Percentiles rank a stretch among this genome's conserved stretches.
Conservation (phyloP, 2,888 invertebrate species). For the Drosophila nr. perissopoda region DNA sequence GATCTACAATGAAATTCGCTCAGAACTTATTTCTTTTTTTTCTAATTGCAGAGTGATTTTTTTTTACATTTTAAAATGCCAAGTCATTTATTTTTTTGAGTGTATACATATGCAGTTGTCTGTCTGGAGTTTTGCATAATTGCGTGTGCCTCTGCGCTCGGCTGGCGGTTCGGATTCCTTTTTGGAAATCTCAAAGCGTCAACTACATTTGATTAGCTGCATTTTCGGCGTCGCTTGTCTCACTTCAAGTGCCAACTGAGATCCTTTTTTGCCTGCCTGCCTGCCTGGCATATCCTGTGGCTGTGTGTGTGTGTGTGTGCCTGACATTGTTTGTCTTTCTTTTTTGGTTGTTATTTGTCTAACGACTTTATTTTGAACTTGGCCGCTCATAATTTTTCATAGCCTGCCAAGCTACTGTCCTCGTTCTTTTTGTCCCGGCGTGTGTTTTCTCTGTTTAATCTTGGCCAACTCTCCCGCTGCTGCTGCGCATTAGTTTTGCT, state of each 20-base stretch:
- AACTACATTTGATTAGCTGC: conserved; percentile 72
- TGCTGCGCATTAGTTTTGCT: conserved; percentile 62
- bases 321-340: conserved; percentile 45
- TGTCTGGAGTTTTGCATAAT: conserved; percentile 60
- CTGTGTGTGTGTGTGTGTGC: conserved; percentile 15
- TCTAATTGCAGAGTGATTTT: not conserved
- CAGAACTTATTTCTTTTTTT: not conserved
- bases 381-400: conserved; percentile 38
- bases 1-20: not conserved
- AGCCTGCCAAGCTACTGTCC: conserved; percentile 5
- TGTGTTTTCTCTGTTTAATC: not conserved
- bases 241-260: conserved; percentile 66
- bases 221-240: conserved; percentile 60
- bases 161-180: conserved; percentile 33
- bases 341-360: conserved; percentile 55
- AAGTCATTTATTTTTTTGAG: not conserved
- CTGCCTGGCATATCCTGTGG: conserved; percentile 13
- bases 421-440: conserved; percentile 25
- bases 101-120: not conserved
- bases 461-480: conserved; percentile 53
- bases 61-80: not conserved
- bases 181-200: conserved; percentile 23
- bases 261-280: conserved; percentile 32
- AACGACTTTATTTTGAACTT: conserved; percentile 71
- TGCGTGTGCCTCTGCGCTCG: conserved; percentile 34